Evolutionary conservation across 2,797 vertebrate genomes (phyloP), one percentile per base, ranked within the genome.

Genomic region (Picus viridis): DNA sequence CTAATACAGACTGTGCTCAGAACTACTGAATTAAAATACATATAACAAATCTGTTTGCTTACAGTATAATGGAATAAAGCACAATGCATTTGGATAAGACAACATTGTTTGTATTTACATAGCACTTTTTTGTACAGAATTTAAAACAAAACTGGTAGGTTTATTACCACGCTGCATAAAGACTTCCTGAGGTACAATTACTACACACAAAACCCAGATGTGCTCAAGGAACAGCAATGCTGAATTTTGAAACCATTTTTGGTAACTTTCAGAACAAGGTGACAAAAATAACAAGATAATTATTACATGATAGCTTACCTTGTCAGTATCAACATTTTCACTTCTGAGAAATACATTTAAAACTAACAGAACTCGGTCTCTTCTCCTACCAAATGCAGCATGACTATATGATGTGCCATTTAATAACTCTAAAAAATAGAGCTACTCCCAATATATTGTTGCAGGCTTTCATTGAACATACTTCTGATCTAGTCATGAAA

Each of bases 121-220:
- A 56, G 69, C 1, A 2, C 15, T 69, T 71, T 82, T 82, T 54
- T 19, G 8, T 12, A 32, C 15, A 58, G 68, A 79, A 91, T 49
- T 74, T 6, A 4, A 84, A 91, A 57, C 86, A 63, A 59, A 80
- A 47, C n/a, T 20, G 18, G 51, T 62, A 84, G 32, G 5, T 86
- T 86, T 92, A 82, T 36, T 59, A 70, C 59, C 30, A 58, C 51
- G 93, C 70, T 24, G 30, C 45, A 54, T 84, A 86, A 92, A 71
- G 47, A 51, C 59, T 94, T 93, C 91, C 62, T 84, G 57, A 16
- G 70, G 57, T 86, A 65, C 69, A 92, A 80, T 82, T 30, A 70
- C 36, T 70, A 64, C 39, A 74, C 58, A 86, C 76, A 91, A 86
- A 80, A 43, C 43, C 54, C 91, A 94, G 75, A 79, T 67, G 64